phyloP scores from a whole-genome alignment of 2,888 invertebrate genomes.

The Chaetoderma sp. region DNA sequence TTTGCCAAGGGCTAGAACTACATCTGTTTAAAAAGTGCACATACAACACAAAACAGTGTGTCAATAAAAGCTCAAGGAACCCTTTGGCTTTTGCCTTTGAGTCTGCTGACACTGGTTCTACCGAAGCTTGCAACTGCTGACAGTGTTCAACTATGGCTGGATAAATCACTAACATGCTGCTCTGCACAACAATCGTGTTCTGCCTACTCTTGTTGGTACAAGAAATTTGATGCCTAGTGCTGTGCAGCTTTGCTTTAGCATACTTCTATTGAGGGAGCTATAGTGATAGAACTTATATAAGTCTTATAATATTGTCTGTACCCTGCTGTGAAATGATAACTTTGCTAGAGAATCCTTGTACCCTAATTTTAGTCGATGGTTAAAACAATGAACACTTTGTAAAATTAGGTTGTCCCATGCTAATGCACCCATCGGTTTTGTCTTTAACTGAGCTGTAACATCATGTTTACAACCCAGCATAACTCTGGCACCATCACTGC shows the following conservation, averaged over 20 bases:
- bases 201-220: background rate
- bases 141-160: background rate
- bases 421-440: background rate
- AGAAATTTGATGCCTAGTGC: background rate
- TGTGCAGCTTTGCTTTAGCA: background rate
- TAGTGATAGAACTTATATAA: background rate
- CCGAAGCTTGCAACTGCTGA: background rate
- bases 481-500: background rate
- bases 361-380: background rate
- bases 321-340: background rate
- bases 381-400: background rate
- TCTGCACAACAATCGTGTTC: background rate
- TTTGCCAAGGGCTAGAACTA: background rate
- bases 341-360: background rate
- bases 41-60: background rate
- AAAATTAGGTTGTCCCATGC: background rate
- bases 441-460: background rate
- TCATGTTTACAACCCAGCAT: background rate
- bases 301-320: background rate
- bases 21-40: background rate
- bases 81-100: background rate
- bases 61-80: background rate
- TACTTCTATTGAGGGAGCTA: background rate
- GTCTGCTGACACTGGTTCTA: background rate
- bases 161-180: background rate